Conservation (phyloP, 2,888 invertebrate species). For the Drosophila quasianomalipes region DNA sequence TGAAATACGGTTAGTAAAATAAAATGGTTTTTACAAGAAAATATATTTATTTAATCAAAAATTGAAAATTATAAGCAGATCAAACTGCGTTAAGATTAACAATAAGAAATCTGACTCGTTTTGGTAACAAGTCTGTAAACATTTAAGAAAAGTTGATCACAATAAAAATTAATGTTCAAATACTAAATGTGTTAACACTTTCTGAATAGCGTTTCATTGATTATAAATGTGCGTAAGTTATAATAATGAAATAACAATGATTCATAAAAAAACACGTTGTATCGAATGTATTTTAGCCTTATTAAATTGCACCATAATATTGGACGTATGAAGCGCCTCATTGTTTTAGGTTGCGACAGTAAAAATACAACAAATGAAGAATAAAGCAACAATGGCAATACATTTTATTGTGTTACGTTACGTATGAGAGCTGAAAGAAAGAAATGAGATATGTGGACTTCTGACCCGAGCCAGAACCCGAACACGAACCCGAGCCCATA, state of each 20-base stretch:
- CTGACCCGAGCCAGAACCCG: constrained; percentile 47
- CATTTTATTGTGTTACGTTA: constrained; percentile 58
- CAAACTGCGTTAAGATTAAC: background rate
- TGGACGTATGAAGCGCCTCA: constrained; percentile 28
- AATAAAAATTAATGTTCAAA: background rate
- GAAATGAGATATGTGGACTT: constrained; percentile 71
- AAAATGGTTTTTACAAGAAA: background rate
- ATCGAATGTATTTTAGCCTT: constrained; percentile 21
- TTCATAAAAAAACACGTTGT: constrained; percentile 35
- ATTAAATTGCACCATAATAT: constrained; percentile 47
- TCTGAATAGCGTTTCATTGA: background rate
- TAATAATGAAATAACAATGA: constrained; percentile 30
- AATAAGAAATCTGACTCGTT: background rate
- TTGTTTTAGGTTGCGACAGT: constrained; percentile 49
- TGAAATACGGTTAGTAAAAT: background rate
- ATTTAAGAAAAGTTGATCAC: background rate
- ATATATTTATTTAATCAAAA: background rate
- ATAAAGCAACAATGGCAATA: constrained; percentile 23
- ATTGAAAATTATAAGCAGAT: background rate
- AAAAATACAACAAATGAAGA: constrained; percentile 13
- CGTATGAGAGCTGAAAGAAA: constrained; percentile 42
- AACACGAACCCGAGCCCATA: background rate
- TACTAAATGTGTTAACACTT: background rate
- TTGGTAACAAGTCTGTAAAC: background rate
- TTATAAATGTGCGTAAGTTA: background rate